These are phyloP conservation scores for Brachystomella parvula DNA, from an alignment of 1,140 invertebrate species.

Conservation along the genomic window DNA sequence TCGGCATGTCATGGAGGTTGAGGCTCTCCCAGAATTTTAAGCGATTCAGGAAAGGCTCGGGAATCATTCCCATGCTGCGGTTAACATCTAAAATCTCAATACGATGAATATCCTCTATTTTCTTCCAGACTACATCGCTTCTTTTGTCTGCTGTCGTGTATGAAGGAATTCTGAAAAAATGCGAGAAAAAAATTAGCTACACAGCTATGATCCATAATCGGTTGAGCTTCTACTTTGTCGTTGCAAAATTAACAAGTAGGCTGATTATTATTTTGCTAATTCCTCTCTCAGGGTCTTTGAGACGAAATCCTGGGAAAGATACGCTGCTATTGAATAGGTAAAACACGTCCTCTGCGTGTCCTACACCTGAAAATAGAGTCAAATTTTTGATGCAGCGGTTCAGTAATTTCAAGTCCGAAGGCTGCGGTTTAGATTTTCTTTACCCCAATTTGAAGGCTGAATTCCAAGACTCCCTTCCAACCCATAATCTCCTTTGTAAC, in stretches of 20 bases:
- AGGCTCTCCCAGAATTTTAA: conserved; percentile 32
- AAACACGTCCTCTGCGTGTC: conserved; percentile 30
- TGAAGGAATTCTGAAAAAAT: conserved; percentile 14
- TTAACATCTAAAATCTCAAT: conserved; percentile 21
- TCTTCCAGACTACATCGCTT: conserved; percentile 21
- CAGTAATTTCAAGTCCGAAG: not conserved
- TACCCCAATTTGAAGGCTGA: not conserved
- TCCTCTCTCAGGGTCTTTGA: conserved; percentile 23
- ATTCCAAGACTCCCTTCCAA: not conserved
- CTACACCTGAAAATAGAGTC: conserved; percentile 10
- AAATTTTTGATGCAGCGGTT: not conserved
- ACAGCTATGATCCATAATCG: not conserved
- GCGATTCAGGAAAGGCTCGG: conserved; percentile 23
- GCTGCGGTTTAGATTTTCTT: not conserved
- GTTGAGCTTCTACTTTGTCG: not conserved
- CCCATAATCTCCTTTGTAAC: not conserved
- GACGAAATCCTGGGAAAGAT: conserved; percentile 19
- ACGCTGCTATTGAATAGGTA: conserved; percentile 26
- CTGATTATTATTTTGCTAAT: conserved; percentile 27
- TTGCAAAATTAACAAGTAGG: conserved; percentile 27
- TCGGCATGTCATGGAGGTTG: not conserved
- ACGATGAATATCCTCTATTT: conserved; percentile 7
- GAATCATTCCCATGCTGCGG: conserved; percentile 20
- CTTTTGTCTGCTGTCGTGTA: conserved; percentile 17
- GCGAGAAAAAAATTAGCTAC: not conserved